Percentiles rank a stretch among this genome's conserved stretches.
These are phyloP conservation scores for Lepisosteus oculatus DNA, from an alignment of 2,113 vertebrate genomes.

Conservation along the genomic window DNA sequence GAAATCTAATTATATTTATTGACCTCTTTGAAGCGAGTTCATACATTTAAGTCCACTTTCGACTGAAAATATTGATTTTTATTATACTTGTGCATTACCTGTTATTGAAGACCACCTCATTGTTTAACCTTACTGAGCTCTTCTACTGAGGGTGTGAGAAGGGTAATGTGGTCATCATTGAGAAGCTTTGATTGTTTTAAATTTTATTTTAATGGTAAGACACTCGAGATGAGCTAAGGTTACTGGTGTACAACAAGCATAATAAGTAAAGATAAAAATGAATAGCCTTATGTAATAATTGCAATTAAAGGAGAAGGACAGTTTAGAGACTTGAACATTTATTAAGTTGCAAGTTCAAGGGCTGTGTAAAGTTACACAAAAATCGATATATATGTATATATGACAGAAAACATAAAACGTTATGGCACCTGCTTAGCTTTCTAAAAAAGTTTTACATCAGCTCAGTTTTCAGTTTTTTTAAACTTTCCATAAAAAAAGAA, in stretches of 20 bases:
- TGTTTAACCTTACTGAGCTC: conserved; percentile 11
- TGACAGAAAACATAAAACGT: too few species aligned
- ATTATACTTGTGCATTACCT: conserved; percentile 11
- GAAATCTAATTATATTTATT: conserved; percentile 3
- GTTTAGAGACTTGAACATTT: too few species aligned
- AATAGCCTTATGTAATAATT: too few species aligned
- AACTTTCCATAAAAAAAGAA: too few species aligned
- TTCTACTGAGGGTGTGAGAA: not conserved
- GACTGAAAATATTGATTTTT: conserved; percentile 10
- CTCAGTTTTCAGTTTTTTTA: too few species aligned
- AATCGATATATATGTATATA: too few species aligned
- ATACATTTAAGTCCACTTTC: conserved; percentile 8
- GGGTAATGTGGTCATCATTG: conserved; percentile 9
- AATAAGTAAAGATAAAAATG: not conserved
- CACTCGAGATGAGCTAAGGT: not conserved
- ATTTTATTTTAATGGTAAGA: conserved; percentile 7
- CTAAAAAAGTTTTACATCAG: too few species aligned
- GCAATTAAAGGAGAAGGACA: too few species aligned
- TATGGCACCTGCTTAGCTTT: too few species aligned
- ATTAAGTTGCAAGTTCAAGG: too few species aligned
- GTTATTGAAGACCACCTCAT: conserved; percentile 4
- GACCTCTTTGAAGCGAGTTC: not conserved
- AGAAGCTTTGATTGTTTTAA: conserved; percentile 6
- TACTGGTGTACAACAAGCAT: not conserved
- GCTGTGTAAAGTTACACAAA: too few species aligned